Evolutionary conservation across 1,140 invertebrate species (phyloP).

Genomic region (Drosophila takahashii): DNA sequence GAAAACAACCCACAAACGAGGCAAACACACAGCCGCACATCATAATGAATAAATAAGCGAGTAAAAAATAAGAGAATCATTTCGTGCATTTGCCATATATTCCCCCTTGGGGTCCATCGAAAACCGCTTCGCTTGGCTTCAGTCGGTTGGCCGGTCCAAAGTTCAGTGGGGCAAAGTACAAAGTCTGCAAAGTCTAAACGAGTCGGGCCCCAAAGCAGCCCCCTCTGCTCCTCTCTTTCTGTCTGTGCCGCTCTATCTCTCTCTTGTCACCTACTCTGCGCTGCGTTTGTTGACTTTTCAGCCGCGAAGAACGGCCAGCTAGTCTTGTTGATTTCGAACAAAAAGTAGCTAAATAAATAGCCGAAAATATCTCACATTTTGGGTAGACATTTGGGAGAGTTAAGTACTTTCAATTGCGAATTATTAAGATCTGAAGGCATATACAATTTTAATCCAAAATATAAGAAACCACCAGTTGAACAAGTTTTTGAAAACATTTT

Average conservation of each 20-base stretch:
- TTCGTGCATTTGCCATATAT: conserved; percentile 42
- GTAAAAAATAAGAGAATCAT: conserved; percentile 48
- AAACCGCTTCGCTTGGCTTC: conserved; percentile 26
- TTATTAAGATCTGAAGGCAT: too few species aligned
- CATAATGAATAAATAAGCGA: conserved; percentile 42
- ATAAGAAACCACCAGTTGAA: too few species aligned
- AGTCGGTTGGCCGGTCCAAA: conserved; percentile 53
- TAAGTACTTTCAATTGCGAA: too few species aligned
- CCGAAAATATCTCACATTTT: neutral
- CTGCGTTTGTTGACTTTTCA: conserved; percentile 64
- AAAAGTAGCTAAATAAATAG: conserved; percentile 4
- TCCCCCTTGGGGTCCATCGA: conserved; percentile 20
- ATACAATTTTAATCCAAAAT: too few species aligned
- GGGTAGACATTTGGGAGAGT: too few species aligned
- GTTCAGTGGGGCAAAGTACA: conserved; percentile 83
- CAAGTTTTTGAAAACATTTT: too few species aligned
- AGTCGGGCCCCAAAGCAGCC: conserved; percentile 15
- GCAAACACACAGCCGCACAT: conserved; percentile 1
- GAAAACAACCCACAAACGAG: conserved; percentile 16
- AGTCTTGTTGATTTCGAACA: neutral
- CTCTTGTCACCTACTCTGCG: conserved; percentile 13
- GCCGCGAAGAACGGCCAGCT: neutral
- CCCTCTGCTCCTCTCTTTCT: neutral
- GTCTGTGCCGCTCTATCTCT: conserved; percentile 11
- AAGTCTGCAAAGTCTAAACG: conserved; percentile 76